phyloP scores from a whole-genome alignment of 2,888 invertebrate species.

The Anticlea derivata region DNA sequence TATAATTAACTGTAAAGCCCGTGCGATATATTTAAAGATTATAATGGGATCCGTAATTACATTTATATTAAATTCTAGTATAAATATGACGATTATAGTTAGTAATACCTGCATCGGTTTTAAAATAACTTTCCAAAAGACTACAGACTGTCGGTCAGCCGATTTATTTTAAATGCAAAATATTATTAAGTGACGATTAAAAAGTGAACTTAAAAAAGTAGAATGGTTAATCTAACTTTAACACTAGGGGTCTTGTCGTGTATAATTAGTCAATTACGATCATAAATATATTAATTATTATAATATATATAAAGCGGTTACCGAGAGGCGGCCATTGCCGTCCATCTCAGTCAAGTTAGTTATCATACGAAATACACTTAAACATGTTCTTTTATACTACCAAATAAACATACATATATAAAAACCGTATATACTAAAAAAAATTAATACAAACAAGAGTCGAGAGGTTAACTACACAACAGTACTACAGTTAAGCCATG shows the following conservation, averaged over 20 bases:
- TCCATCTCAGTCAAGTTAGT: slow-evolving; percentile 51
- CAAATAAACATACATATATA: slow-evolving; percentile 84
- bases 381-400: slow-evolving; percentile 77
- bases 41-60: slow-evolving; percentile 77
- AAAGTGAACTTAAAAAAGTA: slow-evolving; percentile 71
- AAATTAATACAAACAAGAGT: slow-evolving; percentile 82
- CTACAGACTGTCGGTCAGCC: slow-evolving; percentile 62
- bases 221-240: slow-evolving; percentile 74
- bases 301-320: slow-evolving; percentile 39
- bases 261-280: slow-evolving; percentile 85
- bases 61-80: slow-evolving; percentile 80
- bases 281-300: slow-evolving; percentile 73
- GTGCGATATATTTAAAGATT: slow-evolving; percentile 80
- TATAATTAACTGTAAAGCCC: slow-evolving; percentile 83
- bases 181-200: slow-evolving; percentile 53
- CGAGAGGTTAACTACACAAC: slow-evolving; percentile 82
- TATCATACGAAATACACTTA: slow-evolving; percentile 80
- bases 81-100: slow-evolving; percentile 82
- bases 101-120: slow-evolving; percentile 83
- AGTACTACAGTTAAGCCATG: slow-evolving; percentile 82
- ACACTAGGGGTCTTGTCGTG: slow-evolving; percentile 75
- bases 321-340: slow-evolving; percentile 43
- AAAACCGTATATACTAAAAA: slow-evolving; percentile 80
- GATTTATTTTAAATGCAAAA: slow-evolving; percentile 75
- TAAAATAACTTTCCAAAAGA: slow-evolving; percentile 77